Base-by-base conservation (phyloP, 2,888 invertebrate genomes). In the Julus scanicus region DNA sequence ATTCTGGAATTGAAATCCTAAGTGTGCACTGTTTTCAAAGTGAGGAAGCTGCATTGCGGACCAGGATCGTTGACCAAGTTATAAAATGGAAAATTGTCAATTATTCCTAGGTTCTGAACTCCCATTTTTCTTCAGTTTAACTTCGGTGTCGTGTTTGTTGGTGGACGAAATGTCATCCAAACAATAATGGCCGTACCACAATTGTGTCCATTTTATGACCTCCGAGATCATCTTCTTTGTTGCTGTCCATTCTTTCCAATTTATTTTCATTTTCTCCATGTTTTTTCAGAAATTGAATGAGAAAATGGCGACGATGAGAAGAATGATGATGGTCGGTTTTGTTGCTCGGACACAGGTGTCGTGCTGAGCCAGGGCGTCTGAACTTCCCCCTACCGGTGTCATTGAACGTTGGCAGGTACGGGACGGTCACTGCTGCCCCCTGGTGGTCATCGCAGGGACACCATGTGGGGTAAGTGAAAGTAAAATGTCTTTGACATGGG, bases 391-490 rank as follows among this genome's bases (percentile, higher is more conserved):
- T 29, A 63, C 20, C 63, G 63, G 63, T 63, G 63, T 63, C 63
- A 63, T 63, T 63, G 63, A 63, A 63, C 63, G 63, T 20, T 63
- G 63, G 6, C n/a, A 6, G 13, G 20, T 63, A 6, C 20, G 71
- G 71, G 71, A 71, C 71, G 71, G 71, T 71, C 71, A 29, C 71
- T 71, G 71, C 20, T 20, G 71, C 71, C 71, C 71, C 71, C 71
- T 71, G 71, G 71, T 29, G 71, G 29, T 20, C 29, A 29, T 29
- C 15, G 53, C 13, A 13, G 53, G 71, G 71, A 71, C 71, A 71
- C 11, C 29, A 20, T 8, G 20, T 20, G 71, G 71, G 71, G 71
- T 71, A 71, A 71, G 71, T 71, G 71, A 71, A 71, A 71, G 71
- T 71, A 71, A 71, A 71, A 71, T 71, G 71, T 71, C 71, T 71